These are phyloP conservation scores for Venusia cambrica DNA, from an alignment of 2,888 invertebrate species.

Conservation along the genomic window DNA sequence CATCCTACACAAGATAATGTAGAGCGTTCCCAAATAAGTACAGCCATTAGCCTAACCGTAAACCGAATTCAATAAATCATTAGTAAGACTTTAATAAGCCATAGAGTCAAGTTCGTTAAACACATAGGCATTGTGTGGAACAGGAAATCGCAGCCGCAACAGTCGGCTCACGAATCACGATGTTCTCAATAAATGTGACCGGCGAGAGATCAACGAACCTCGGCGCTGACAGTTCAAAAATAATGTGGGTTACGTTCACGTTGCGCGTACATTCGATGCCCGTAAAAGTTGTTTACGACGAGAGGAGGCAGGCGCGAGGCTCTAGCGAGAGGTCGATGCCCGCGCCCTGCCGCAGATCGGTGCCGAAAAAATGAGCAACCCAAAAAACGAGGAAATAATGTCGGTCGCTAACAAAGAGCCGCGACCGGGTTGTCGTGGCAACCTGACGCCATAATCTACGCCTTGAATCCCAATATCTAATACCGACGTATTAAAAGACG, in stretches of 20 bases:
- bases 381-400: constrained; percentile 66
- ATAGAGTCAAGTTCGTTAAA: constrained; percentile 50
- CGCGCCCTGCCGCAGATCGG: constrained; percentile 64
- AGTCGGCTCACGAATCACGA: constrained; percentile 53
- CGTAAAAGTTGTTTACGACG: constrained; percentile 77
- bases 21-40: constrained; percentile 23
- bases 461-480: constrained; percentile 12
- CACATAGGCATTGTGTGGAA: constrained; percentile 41
- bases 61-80: constrained; percentile 31
- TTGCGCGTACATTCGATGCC: constrained; percentile 76
- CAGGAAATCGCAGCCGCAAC: constrained; percentile 65
- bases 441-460: constrained; percentile 23
- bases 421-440: constrained; percentile 36
- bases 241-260: constrained; percentile 80
- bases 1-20: constrained; percentile 24
- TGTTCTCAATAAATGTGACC: constrained; percentile 74
- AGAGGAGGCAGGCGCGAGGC: constrained; percentile 48
- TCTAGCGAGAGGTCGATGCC: constrained; percentile 60
- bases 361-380: constrained; percentile 78
- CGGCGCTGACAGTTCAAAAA: constrained; percentile 78
- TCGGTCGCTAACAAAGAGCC: constrained; percentile 72
- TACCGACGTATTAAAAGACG: constrained; percentile 10
- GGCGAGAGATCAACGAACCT: constrained; percentile 72
- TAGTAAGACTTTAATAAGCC: constrained; percentile 26
- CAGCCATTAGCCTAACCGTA: constrained; percentile 27